These are phyloP conservation scores for Phylloscopus whistleri DNA, from an alignment of 2,113 vertebrate genomes.

Conservation along the genomic window DNA sequence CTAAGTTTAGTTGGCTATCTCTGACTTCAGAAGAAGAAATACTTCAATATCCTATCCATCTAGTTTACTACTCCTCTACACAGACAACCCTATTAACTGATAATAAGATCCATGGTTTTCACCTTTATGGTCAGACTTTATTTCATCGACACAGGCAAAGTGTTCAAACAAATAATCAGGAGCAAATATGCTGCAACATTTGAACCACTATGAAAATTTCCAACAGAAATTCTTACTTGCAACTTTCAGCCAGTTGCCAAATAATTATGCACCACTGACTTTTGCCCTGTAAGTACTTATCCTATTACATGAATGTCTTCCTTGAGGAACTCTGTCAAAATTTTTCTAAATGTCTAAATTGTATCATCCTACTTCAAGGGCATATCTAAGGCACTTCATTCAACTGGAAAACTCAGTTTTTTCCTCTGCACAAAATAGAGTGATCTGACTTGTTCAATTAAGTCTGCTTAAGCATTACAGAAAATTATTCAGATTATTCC, in stretches of 20 bases:
- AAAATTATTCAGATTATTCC: not conserved
- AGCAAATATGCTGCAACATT: not conserved
- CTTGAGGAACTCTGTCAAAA: not conserved
- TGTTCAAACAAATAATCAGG: not conserved
- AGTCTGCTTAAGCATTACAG: not conserved
- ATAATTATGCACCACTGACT: not conserved
- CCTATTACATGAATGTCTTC: not conserved
- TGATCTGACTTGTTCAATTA: not conserved
- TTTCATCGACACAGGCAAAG: not conserved
- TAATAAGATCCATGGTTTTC: not conserved
- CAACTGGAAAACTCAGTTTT: not conserved
- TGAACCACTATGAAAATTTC: not conserved
- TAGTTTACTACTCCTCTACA: not conserved
- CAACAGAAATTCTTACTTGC: not conserved
- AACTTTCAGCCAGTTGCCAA: not conserved
- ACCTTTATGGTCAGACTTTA: not conserved
- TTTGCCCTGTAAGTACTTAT: not conserved
- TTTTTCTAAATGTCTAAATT: not conserved
- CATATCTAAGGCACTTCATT: not conserved
- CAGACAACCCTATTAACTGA: not conserved
- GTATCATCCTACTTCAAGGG: not conserved
- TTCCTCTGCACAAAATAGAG: not conserved
- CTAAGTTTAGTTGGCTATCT: not conserved
- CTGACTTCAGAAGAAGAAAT: not conserved
- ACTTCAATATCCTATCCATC: not conserved